Base-by-base conservation (phyloP, 2,797 vertebrate species). In the Rhynchotus rufescens region DNA sequence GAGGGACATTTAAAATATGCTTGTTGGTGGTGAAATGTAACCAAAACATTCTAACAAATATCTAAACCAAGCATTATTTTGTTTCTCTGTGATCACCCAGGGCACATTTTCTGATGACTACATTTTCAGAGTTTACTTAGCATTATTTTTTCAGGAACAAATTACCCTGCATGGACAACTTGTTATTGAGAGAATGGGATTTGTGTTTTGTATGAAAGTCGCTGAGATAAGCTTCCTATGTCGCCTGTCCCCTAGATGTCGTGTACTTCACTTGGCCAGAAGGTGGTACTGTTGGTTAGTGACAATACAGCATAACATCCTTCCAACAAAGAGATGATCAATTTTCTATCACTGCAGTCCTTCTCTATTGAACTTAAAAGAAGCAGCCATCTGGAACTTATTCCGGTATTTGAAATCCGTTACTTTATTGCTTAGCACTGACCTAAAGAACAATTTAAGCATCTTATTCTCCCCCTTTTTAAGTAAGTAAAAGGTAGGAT, bases 241-340 rank as follows among this genome's bases (percentile, higher is more conserved):
- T 8, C 36, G 20, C 30, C 6, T 4, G 6, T 20, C 36, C 57
- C 23, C 22, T 10, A 5, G 26, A 2, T 19, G 78, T 32, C 20
- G 60, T 49, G 49, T 26, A 36, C 71, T 26, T 40, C 42, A 15
- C 44, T 38, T 15, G 68, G 86, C 81, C 98, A 95, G 97, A 91
- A 97, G 97, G 85, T 97, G 98, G 96, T 72, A 96, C 96, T 98
- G 95, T 98, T 98, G 97, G 83, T 94, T 86, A 97, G 93, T 51
- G 88, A 60, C 93, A 87, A 19, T 3, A 7, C 0, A 20, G 12
- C 12, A 12, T 40, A 17, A 8, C 5, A 15, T 20, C 71, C 92
- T 83, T 44, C 64, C 74, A 19, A 54, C 92, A 84, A 88, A 95
- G 59, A 85, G 76, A 44, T 23, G 77, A 80, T 96, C 89, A 89